Percentiles rank a stretch among this genome's conserved stretches.
These are phyloP conservation scores for Epirrhoe alternata DNA, from an alignment of 2,888 invertebrate genomes.

Conservation along the genomic window DNA sequence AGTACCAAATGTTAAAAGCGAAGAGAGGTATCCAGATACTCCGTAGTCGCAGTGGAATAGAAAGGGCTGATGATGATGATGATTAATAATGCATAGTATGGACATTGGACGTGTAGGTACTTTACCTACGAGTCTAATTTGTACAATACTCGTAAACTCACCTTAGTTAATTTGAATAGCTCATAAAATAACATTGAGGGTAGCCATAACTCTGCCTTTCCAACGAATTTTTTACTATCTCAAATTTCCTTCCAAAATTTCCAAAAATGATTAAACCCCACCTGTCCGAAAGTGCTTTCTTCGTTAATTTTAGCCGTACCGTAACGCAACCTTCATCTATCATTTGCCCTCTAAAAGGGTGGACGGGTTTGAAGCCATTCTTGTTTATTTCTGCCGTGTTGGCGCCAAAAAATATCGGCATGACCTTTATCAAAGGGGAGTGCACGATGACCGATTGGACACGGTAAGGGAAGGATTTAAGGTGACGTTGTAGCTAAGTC, in stretches of 20 bases:
- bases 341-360: conserved; percentile 79
- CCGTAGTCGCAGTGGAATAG: too few relatives aligned
- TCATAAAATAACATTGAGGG: too few relatives aligned
- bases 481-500: conserved; percentile 16
- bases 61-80: too few relatives aligned
- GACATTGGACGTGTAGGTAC: too few relatives aligned
- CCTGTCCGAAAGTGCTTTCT: conserved; percentile 44
- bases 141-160: too few relatives aligned
- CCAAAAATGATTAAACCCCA: conserved; percentile 33
- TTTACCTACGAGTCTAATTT: too few relatives aligned
- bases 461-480: conserved; percentile 44
- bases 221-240: neutral
- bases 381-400: conserved; percentile 75
- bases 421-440: conserved; percentile 66
- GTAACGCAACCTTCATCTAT: conserved; percentile 73
- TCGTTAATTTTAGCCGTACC: conserved; percentile 59
- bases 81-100: too few relatives aligned
- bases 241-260: conserved; percentile 13
- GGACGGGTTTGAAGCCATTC: conserved; percentile 75
- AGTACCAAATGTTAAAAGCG: neutral
- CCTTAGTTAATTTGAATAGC: too few relatives aligned
- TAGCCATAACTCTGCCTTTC: neutral
- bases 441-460: conserved; percentile 73
- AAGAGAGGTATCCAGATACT: too few relatives aligned
- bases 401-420: conserved; percentile 65